Evolutionary conservation across 2,888 invertebrate genomes (phyloP), one percentile per base, ranked within the genome.

Genomic region (Rhopalosiphum nymphaeae): DNA sequence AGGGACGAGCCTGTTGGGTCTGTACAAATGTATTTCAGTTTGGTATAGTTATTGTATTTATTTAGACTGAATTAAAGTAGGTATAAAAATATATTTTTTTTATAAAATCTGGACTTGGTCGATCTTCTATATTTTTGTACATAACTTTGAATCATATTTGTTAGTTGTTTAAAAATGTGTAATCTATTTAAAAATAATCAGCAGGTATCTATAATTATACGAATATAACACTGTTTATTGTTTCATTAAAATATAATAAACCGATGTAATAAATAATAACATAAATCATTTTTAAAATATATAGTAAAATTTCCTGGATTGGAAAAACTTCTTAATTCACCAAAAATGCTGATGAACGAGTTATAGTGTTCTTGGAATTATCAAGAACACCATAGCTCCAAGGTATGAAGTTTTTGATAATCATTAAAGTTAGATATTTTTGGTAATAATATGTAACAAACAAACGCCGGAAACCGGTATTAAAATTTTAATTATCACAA

Each of bases 131-230:
- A 21, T 78, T 16, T 78, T 61, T 13, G 3, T 67, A n/a, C 13
- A 11, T 11, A 11, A n/a, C 9, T 36, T 21, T 36, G 3, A 78
- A 36, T 36, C 21, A 36, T 16, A 78, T n/a, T 0, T 78, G 2
- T 36, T 36, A 2, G 21, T 36, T 67, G 13, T 36, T 36, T 36
- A 78, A 78, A 36, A 78, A 21, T n/a, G 9, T 36, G 7, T 78
- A 21, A 78, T 0, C 3, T 13, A 13, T n/a, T n/a, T n/a, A 5
- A n/a, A 67, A n/a, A 1, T 16, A n/a, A 67, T 13, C n/a, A 5
- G n/a, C 0, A 7, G n/a, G n/a, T 67, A 26, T 29, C 9, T 26
- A 10, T 29, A 29, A n/a, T n/a, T 0, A n/a, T n/a, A 11, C 0
- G 29, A 4, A 21, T 36, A 16, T 16, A 21, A 67, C n/a, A 16